Percentiles rank a stretch among this genome's conserved stretches.
These are phyloP conservation scores for Microchrysa polita DNA, from an alignment of 2,888 invertebrate genomes.

Conservation along the genomic window DNA sequence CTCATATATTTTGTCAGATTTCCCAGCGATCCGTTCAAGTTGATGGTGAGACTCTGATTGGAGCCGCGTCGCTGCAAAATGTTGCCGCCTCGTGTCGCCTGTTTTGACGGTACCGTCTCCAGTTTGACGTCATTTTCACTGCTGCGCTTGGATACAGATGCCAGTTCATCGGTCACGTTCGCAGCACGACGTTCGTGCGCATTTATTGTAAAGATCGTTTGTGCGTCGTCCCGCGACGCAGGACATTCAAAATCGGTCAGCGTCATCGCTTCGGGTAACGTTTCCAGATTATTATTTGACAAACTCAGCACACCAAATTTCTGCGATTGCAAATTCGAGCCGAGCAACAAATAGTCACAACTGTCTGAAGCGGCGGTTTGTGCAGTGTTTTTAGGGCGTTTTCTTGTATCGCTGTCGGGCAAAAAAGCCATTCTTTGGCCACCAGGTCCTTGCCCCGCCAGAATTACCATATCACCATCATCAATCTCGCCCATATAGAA, in stretches of 20 bases:
- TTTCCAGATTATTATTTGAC: conserved; percentile 77
- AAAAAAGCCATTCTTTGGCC: background rate
- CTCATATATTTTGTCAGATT: conserved; percentile 65
- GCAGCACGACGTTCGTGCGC: background rate
- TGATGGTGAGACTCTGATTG: conserved; percentile 70
- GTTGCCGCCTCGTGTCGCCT: conserved; percentile 57
- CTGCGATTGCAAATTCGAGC: conserved; percentile 70
- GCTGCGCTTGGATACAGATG: conserved; percentile 36
- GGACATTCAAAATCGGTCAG: conserved; percentile 70
- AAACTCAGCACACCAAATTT: conserved; percentile 71
- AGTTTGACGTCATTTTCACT: background rate
- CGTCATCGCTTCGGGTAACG: conserved; percentile 76
- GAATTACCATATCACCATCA: conserved; percentile 34
- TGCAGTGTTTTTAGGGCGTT: background rate
- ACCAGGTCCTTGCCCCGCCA: background rate
- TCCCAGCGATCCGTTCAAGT: conserved; percentile 67
- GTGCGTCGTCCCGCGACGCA: conserved; percentile 15
- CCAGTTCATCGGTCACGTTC: conserved; percentile 54
- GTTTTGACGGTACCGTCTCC: conserved; percentile 15
- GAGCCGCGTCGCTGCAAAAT: conserved; percentile 70
- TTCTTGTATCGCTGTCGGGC: background rate
- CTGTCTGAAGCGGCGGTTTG: conserved; percentile 37
- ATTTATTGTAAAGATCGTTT: background rate
- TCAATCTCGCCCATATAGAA: conserved; percentile 50
- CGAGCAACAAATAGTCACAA: conserved; percentile 56